phyloP scores from a whole-genome alignment of 2,888 invertebrate species.

The Orthosia incerta region DNA sequence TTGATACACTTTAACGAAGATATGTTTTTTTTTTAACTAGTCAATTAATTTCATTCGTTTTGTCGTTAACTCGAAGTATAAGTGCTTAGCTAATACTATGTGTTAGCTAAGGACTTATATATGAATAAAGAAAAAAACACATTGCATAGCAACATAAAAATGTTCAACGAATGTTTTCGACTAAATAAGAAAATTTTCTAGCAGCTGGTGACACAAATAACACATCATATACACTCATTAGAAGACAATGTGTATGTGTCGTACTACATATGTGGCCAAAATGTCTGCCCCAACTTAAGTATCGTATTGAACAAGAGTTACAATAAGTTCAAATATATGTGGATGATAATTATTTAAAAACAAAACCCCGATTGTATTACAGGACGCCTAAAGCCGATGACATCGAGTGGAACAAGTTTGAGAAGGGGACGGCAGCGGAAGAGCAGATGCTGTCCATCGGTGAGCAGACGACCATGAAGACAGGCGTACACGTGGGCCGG shows the following conservation, averaged over 20 bases:
- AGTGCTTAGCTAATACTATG: no score
- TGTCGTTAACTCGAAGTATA: no score
- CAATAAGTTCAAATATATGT: background rate
- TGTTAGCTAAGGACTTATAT: no score
- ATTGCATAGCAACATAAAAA: background rate
- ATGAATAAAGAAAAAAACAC: background rate
- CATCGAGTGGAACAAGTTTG: slow-evolving; percentile 73
- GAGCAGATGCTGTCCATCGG: slow-evolving; percentile 80
- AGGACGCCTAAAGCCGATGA: slow-evolving; percentile 74
- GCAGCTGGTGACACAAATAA: background rate
- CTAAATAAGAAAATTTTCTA: background rate
- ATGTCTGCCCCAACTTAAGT: background rate
- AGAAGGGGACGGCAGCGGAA: slow-evolving; percentile 58
- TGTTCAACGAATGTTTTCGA: no score
- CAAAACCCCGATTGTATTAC: slow-evolving; percentile 41
- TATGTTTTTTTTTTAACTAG: no score
- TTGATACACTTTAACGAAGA: background rate
- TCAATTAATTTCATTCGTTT: no score
- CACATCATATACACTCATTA: background rate
- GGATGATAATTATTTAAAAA: background rate
- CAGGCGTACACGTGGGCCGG: slow-evolving; percentile 76
- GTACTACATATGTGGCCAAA: background rate
- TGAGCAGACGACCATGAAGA: slow-evolving; percentile 49
- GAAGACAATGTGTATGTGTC: background rate
- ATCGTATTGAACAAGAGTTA: background rate